Base-by-base conservation (phyloP, 2,113 vertebrate species). In the Grammatotria lemairii region DNA sequence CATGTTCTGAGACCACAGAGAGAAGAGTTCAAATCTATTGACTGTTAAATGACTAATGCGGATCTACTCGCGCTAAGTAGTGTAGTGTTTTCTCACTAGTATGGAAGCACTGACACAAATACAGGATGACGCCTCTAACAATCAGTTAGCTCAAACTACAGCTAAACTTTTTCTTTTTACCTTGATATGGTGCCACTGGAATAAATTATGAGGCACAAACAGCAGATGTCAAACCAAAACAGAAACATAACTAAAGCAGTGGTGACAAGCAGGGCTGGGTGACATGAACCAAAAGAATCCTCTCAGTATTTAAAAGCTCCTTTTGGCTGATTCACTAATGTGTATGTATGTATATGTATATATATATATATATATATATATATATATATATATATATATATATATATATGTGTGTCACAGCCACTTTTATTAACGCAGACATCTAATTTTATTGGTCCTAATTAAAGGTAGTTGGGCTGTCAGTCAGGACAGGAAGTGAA, bases 151-250 rank as follows among this genome's bases (percentile, higher is more conserved):
- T 90, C 38, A 33, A 49, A 49, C 87, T 83, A 87, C 81, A 40
- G 73, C 91, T 82, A 86, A 83, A 86, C 5, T 2, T 16, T 73
- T 70, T 9, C 9, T n/a, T 19, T 87, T 94, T 96, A 96, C 95
- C 95, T 95, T 96, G 94, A 92, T 96, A 96, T 60, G 94, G 95
- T 86, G 95, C 94, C 93, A 95, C 95, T 96, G 92, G 45, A 95
- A 93, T 54, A 87, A 87, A 92, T 53, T 38, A 83, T 8, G 9
- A 91, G 78, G 89, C 89, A 94, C n/a, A 92, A 85, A 95, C 60
- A 83, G 26, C 8, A 94, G 4, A 89, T 51, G 87, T 96, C 57
- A 94, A 88, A 94, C 16, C 38, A 19, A 81, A 82, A 88, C 2
- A 60, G 40, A 83, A 82, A 79, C 4, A 45, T 12, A 9, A 78